Conservation (phyloP, 2,113 vertebrate genomes). For the Phalacrocorax aristotelis region DNA sequence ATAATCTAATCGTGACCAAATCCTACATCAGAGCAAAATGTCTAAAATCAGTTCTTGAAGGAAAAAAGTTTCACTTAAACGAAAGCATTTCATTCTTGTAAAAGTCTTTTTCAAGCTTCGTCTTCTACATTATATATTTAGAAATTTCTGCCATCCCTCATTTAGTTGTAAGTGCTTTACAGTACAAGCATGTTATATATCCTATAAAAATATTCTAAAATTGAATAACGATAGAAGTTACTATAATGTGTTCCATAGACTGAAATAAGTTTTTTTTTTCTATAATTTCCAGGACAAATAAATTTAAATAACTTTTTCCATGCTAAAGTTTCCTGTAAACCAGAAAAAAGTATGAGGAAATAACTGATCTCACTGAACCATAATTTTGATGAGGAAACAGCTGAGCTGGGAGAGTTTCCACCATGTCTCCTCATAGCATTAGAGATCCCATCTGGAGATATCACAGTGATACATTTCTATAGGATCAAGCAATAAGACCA, state of each 20-base stretch:
- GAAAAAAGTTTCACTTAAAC: not conserved
- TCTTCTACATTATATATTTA: not conserved
- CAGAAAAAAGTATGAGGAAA: not conserved
- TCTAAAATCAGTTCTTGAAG: not conserved
- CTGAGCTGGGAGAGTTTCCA: not conserved
- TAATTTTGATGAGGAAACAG: not conserved
- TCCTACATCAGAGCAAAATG: not conserved
- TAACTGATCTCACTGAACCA: not conserved
- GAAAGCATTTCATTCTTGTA: not conserved
- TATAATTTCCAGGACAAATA: not conserved
- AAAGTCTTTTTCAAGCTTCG: not conserved
- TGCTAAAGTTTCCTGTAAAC: not conserved
- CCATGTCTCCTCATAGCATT: not conserved
- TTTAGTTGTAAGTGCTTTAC: not conserved
- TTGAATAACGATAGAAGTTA: not conserved
- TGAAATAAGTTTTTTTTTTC: not conserved
- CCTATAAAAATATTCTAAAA: not conserved
- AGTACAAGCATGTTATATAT: not conserved
- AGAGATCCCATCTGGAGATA: not conserved
- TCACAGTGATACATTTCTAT: fast-evolving
- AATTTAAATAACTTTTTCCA: not conserved
- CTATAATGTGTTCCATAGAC: not conserved
- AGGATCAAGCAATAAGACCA: not conserved
- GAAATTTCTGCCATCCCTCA: not conserved
- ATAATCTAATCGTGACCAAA: not conserved